Percentiles rank a stretch among this genome's conserved stretches.
phyloP scores from a whole-genome alignment of 1,140 invertebrate genomes.

The Pygmarrhopalites habei region DNA sequence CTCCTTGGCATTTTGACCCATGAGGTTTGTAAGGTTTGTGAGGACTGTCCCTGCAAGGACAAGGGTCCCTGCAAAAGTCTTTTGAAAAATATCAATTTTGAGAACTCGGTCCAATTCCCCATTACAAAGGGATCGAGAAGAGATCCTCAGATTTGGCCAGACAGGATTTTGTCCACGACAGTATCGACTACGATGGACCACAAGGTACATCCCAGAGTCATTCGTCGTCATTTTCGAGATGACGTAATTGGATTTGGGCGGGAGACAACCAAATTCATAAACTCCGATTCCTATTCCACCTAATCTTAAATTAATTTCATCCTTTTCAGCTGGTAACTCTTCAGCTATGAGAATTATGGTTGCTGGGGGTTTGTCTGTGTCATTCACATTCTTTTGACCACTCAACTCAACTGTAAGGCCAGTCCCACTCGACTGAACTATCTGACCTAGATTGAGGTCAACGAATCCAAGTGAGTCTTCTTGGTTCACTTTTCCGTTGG shows the following conservation, averaged over 20 bases:
- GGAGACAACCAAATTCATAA: slow-evolving; percentile 4
- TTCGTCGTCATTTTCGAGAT: slow-evolving; percentile 49
- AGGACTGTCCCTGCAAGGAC: slow-evolving; percentile 47
- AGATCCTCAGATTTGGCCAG: slow-evolving; percentile 24
- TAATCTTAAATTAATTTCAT: slow-evolving; percentile 16
- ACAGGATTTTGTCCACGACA: slow-evolving; percentile 26
- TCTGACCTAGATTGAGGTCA: slow-evolving; percentile 48
- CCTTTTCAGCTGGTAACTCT: slow-evolving; percentile 31
- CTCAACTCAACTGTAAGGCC: slow-evolving; percentile 31
- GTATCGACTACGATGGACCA: slow-evolving; percentile 42
- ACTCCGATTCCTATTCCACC: neutral
- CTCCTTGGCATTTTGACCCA: slow-evolving; percentile 41
- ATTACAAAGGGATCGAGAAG: slow-evolving; percentile 44
- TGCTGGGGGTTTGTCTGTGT: neutral
- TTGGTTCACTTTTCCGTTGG: slow-evolving; percentile 45
- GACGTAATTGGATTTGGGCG: slow-evolving; percentile 46
- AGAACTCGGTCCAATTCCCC: slow-evolving; percentile 53
- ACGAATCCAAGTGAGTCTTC: slow-evolving; percentile 54
- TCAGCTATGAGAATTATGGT: slow-evolving; percentile 32
- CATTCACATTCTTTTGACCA: slow-evolving; percentile 24
- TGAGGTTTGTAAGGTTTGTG: slow-evolving; percentile 43
- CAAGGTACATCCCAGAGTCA: slow-evolving; percentile 46
- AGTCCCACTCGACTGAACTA: slow-evolving; percentile 43
- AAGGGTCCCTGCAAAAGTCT: slow-evolving; percentile 45
- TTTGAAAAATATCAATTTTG: slow-evolving; percentile 44